phyloP scores from a whole-genome alignment of 53 echinoderm and acorn worm species.

The Echinarachnius parma region DNA sequence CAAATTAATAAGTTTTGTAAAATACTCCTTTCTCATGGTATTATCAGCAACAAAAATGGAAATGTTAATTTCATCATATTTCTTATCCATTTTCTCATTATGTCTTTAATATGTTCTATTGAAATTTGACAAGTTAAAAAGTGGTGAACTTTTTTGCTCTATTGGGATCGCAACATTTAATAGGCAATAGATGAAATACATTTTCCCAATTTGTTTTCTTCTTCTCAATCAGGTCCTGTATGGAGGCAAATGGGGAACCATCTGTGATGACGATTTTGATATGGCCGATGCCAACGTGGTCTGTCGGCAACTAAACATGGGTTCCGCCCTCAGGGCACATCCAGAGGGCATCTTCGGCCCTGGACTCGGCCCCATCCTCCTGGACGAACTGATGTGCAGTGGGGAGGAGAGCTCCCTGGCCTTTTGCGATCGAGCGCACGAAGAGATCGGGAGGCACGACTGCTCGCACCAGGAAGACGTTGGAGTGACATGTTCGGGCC shows the following conservation, averaged over 20 bases:
- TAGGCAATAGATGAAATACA: too few species aligned
- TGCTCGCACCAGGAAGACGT: constrained; percentile 84
- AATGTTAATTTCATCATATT: too few species aligned
- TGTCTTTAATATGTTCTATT: too few species aligned
- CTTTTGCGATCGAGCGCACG: constrained; percentile 47
- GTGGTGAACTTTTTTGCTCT: too few species aligned
- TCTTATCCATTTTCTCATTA: too few species aligned
- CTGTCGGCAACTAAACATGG: constrained; percentile 76
- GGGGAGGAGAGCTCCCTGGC: constrained; percentile 61
- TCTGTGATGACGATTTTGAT: constrained; percentile 90
- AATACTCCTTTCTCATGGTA: too few species aligned
- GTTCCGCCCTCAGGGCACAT: constrained; percentile 47
- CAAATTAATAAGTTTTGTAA: neutral
- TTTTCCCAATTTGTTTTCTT: too few species aligned
- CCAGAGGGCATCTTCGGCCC: constrained; percentile 38
- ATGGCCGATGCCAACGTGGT: constrained; percentile 71
- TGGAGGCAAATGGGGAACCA: constrained; percentile 84
- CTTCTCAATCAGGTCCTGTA: too few species aligned
- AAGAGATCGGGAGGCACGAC: constrained; percentile 57
- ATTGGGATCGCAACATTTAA: too few species aligned
- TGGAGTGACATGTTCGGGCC: constrained; percentile 81
- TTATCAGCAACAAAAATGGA: too few species aligned
- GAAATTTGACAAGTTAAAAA: too few species aligned
- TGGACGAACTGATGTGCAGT: constrained; percentile 81
- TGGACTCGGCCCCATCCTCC: constrained; percentile 62